These are phyloP conservation scores for Scaptomyza polygonia DNA, from an alignment of 2,888 invertebrate species.

Conservation along the genomic window DNA sequence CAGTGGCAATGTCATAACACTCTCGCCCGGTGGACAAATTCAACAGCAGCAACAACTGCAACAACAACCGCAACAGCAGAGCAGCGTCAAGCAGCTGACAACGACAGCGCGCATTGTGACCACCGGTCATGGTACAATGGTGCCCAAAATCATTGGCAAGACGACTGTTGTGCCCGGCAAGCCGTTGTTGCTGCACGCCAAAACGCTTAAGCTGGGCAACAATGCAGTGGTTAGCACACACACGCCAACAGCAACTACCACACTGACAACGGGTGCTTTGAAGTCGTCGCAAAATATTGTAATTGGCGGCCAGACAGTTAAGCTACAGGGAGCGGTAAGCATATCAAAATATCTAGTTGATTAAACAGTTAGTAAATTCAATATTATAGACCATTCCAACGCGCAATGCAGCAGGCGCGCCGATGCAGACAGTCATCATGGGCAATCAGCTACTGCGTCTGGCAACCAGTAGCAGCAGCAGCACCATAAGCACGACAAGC, in stretches of 20 bases:
- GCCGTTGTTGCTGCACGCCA: slow-evolving; percentile 64
- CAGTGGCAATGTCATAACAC: slow-evolving; percentile 54
- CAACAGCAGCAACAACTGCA: slow-evolving; percentile 64
- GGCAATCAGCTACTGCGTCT: slow-evolving; percentile 84
- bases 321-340: slow-evolving; percentile 82
- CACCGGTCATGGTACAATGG: slow-evolving; percentile 76
- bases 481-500: slow-evolving; percentile 43
- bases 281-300: slow-evolving; percentile 81
- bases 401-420: slow-evolving; percentile 48
- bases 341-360: background rate
- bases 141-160: slow-evolving; percentile 84
- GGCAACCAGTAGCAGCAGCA: slow-evolving; percentile 43
- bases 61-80: slow-evolving; percentile 50
- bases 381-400: slow-evolving; percentile 50
- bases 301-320: slow-evolving; percentile 83
- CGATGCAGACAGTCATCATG: slow-evolving; percentile 84
- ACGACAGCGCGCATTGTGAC: slow-evolving; percentile 69
- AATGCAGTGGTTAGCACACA: slow-evolving; percentile 84
- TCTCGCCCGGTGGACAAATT: slow-evolving; percentile 39
- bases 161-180: slow-evolving; percentile 70
- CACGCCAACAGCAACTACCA: slow-evolving; percentile 51
- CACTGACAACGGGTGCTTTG: slow-evolving; percentile 76
- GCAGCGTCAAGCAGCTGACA: slow-evolving; percentile 36
- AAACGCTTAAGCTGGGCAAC: slow-evolving; percentile 68
- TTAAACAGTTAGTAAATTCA: too few relatives aligned